Evolutionary conservation across 2,797 vertebrate species (phyloP).

Genomic region (Lutjanus argentimaculatus): DNA sequence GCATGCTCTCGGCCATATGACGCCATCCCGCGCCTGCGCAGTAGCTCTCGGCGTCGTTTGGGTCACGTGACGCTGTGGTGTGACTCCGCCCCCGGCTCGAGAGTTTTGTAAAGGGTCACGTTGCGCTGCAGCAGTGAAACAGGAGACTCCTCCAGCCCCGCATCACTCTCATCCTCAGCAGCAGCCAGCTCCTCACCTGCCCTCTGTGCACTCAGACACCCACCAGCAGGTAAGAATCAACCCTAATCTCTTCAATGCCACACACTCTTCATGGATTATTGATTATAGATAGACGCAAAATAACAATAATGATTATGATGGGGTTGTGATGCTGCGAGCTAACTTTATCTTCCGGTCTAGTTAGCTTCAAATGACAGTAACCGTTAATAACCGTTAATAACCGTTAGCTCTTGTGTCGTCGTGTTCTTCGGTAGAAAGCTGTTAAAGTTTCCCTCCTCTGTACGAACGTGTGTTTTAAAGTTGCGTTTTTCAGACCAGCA

Average conservation of each 20-base stretch:
- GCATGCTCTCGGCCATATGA: background rate
- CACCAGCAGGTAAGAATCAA: constrained; percentile 70
- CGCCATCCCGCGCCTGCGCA: constrained; percentile 50
- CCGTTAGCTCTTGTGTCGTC: too few species aligned
- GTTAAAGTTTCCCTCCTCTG: fast-evolving
- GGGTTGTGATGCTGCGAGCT: constrained; percentile 51
- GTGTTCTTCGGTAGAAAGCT: background rate
- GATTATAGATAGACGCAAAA: background rate
- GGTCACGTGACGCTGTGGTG: constrained; percentile 46
- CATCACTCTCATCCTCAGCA: constrained; percentile 37
- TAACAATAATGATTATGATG: constrained; percentile 5
- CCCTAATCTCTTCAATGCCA: fast-evolving
- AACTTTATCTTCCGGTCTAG: constrained; percentile 32
- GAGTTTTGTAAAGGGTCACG: constrained; percentile 84
- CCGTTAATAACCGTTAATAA: background rate
- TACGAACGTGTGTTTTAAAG: background rate
- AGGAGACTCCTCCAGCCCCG: constrained; percentile 35
- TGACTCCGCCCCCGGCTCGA: constrained; percentile 61
- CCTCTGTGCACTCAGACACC: constrained; percentile 14
- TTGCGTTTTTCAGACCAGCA: constrained; percentile 2
- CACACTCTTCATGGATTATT: background rate
- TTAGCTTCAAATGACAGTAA: background rate
- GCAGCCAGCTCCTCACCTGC: constrained; percentile 9
- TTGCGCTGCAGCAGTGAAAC: constrained; percentile 85
- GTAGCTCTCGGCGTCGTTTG: background rate